phyloP scores from a whole-genome alignment of 2,113 vertebrate genomes.

The Noturus placidus region DNA sequence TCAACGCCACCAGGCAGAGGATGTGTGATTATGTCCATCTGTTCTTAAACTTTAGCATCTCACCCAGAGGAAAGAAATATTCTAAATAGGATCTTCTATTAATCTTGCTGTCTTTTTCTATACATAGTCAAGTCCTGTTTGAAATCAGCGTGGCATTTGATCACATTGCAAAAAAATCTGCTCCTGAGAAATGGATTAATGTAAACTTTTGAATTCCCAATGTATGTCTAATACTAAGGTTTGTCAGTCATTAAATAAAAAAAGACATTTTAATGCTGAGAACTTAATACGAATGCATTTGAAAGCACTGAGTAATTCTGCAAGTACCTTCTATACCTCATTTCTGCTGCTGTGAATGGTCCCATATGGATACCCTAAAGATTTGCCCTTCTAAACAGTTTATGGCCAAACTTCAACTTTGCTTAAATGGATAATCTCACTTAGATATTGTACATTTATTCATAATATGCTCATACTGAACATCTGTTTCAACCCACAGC shows the following conservation, averaged over 20 bases:
- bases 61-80: neutral
- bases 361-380: neutral
- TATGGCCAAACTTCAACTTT: neutral
- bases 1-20: neutral
- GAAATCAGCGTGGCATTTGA: neutral
- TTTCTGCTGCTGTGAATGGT: neutral
- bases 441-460: neutral
- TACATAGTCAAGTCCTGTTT: neutral
- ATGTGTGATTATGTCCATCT: slow-evolving; percentile 6
- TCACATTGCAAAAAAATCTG: neutral
- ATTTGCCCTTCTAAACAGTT: neutral
- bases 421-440: no score
- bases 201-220: neutral
- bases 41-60: neutral
- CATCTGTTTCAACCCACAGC: neutral
- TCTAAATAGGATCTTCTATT: neutral
- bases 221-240: neutral
- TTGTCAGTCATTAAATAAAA: neutral
- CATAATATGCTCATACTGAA: neutral
- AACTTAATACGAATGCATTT: neutral
- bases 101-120: neutral
- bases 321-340: neutral
- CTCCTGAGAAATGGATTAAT: neutral
- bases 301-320: neutral
- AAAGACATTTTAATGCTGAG: neutral